phyloP scores from a whole-genome alignment of 2,113 vertebrate genomes.

The Camelus bactrianus region DNA sequence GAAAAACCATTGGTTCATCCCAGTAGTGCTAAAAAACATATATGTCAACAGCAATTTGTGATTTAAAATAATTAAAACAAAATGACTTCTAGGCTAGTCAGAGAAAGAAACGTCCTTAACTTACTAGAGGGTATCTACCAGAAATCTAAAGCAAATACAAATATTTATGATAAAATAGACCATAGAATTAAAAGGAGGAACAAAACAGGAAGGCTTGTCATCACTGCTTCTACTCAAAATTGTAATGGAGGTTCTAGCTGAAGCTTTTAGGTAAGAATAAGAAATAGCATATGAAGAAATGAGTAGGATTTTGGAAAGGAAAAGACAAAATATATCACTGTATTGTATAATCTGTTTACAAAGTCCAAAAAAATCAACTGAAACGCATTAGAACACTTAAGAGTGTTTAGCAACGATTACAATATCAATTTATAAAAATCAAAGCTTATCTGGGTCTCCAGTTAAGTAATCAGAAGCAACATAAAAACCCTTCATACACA shows the following conservation, averaged over 20 bases:
- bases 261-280: background rate
- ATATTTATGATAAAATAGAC: conserved; percentile 4
- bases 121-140: background rate
- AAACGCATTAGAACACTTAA: background rate
- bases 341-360: background rate
- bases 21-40: background rate
- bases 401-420: background rate
- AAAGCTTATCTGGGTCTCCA: background rate
- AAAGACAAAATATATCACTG: background rate
- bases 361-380: background rate
- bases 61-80: conserved; percentile 26
- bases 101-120: background rate
- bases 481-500: background rate
- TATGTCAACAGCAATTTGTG: background rate
- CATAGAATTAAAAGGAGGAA: background rate
- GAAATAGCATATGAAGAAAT: background rate
- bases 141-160: background rate
- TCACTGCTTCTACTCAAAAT: background rate
- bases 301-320: background rate
- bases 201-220: background rate
- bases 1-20: background rate
- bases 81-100: background rate
- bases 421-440: background rate
- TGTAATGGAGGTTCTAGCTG: background rate
- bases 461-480: background rate